phyloP scores from a whole-genome alignment of 2,113 vertebrate species.

The Vulpes vulpes region DNA sequence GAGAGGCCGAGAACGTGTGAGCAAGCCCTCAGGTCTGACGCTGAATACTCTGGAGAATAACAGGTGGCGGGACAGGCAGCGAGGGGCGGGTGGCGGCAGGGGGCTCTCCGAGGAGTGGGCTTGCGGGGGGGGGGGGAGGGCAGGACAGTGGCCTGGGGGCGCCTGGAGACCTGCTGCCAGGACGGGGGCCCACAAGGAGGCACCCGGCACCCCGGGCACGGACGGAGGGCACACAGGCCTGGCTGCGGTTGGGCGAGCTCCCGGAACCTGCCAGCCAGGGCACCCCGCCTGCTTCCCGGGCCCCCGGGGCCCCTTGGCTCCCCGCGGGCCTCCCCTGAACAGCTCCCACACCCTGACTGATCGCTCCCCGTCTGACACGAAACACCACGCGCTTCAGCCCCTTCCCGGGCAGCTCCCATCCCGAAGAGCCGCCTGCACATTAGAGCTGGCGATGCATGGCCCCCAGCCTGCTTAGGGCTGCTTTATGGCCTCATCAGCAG shows the following conservation, averaged over 20 bases:
- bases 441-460: background rate
- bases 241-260: rapidly evolving
- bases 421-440: background rate
- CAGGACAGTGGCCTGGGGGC: no score
- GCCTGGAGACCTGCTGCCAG: rapidly evolving
- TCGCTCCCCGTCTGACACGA: background rate
- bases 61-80: rapidly evolving
- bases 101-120: background rate
- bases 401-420: background rate
- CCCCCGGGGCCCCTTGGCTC: no score
- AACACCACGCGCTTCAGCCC: background rate
- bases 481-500: conserved; percentile 51
- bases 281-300: no score
- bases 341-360: background rate
- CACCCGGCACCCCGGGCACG: rapidly evolving
- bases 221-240: no score
- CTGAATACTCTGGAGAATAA: background rate
- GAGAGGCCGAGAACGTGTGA: rapidly evolving
- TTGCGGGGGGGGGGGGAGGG: background rate
- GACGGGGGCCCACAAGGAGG: rapidly evolving
- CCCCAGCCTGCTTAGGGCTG: background rate
- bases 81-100: rapidly evolving
- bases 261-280: background rate
- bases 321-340: background rate
- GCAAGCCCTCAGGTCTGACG: rapidly evolving